Base-by-base conservation (phyloP, 1,140 invertebrate species). In the Batillaria attramentaria region DNA sequence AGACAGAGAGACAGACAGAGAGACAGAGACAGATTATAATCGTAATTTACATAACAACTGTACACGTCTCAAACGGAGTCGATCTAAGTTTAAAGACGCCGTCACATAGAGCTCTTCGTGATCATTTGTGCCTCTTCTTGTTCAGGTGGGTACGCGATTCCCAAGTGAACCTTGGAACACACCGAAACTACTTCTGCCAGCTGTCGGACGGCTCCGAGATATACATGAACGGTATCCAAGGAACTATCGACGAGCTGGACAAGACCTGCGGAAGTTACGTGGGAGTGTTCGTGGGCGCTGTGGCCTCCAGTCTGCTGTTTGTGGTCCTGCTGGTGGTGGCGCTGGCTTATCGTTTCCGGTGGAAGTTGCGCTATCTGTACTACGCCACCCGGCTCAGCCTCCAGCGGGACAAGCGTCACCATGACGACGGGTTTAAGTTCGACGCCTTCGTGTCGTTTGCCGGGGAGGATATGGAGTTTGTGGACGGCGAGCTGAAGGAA, bases 371-470 rank as follows among this genome's bases (percentile, higher is more conserved):
- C 5, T 86, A 85, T 78, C 78, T 83, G 3, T 86, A 85, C 73
- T 85, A 85, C 65, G 81, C 81, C 50, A 72, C 81, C 2, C 80
- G 79, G 70, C 74, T 77, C 1, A 60, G 70, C 60, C 77, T 79
- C 43, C 76, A 79, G 54, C 60, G 76, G 24, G 43, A 73, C 2
- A n/a, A 24, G 16, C 6, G 20, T 28, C 6, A 31, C 3, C 41
- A 37, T 20, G 39, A 69, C 33, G 65, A 77, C 2, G 37, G 79
- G 3, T 84, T 79, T 68, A 33, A 41, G 16, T 85, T 72, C 73
- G 84, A 87, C 62, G 84, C 81, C 20, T 87, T 87, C 78, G 79
- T 87, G 3, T 84, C 79, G 10, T 87, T 86, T 54, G 73, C 81
- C 20, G 73, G 79, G 18, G 81, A 83, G 57, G 79, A 85, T 46